Evolutionary conservation across 2,888 invertebrate genomes (phyloP).

Genomic region (Agriopis leucophaearia): DNA sequence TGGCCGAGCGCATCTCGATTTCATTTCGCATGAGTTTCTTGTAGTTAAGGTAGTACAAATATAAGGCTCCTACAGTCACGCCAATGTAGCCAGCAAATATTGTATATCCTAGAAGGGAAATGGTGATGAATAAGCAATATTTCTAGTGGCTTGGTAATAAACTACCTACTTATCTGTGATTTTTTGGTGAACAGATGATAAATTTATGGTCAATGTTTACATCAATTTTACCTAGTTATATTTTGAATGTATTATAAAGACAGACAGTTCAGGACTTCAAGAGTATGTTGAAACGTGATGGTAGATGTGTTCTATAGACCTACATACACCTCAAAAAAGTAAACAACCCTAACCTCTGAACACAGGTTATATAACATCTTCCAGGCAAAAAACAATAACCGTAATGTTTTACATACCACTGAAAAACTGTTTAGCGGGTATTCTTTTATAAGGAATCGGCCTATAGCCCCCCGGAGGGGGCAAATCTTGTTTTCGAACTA

Average conservation of each 20-base stretch:
- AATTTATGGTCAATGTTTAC: too few species aligned
- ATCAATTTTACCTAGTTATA: too few species aligned
- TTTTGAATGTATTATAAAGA: too few species aligned
- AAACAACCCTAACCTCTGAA: slow-evolving; percentile 62
- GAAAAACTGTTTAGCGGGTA: slow-evolving; percentile 90
- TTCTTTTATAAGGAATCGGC: slow-evolving; percentile 90
- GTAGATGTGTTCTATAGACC: too few species aligned
- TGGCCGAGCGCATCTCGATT: slow-evolving; percentile 92
- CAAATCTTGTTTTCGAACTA: slow-evolving; percentile 91
- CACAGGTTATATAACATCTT: slow-evolving; percentile 72
- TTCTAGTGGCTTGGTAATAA: too few species aligned
- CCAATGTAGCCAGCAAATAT: slow-evolving; percentile 88
- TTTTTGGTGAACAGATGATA: neutral
- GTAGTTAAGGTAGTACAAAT: slow-evolving; percentile 85
- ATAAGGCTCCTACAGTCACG: slow-evolving; percentile 85
- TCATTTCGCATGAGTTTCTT: slow-evolving; percentile 84
- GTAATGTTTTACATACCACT: slow-evolving; percentile 83
- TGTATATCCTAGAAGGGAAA: slow-evolving; percentile 83
- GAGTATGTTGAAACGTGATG: too few species aligned
- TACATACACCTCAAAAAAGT: neutral
- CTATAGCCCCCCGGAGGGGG: slow-evolving; percentile 97
- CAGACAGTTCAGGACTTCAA: too few species aligned
- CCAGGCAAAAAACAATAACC: slow-evolving; percentile 23
- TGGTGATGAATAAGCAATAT: neutral
- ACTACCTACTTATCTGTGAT: too few species aligned